These are phyloP conservation scores for Drosophila littoralis DNA, from an alignment of 1,140 invertebrate species.

Conservation along the genomic window DNA sequence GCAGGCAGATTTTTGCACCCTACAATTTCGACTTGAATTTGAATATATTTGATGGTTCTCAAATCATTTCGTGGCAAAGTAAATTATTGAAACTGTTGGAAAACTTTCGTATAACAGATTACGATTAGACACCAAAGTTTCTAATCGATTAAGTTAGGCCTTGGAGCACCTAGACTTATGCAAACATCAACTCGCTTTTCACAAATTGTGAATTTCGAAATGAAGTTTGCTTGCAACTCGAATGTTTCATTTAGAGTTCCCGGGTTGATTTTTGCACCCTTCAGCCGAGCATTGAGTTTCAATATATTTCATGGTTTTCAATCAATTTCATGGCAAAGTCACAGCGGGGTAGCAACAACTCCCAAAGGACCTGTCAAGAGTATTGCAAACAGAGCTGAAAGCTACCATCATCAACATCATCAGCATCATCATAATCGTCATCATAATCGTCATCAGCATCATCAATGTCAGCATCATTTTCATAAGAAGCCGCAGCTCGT, in stretches of 20 bases:
- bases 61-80: conserved; percentile 71
- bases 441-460: not conserved
- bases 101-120: no score
- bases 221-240: conserved; percentile 1
- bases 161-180: no score
- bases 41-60: conserved; percentile 80
- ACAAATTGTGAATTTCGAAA: conserved; percentile 4
- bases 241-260: conserved; percentile 4
- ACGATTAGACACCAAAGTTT: no score
- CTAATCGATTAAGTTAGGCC: no score
- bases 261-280: not conserved
- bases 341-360: conserved; percentile 51
- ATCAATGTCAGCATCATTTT: conserved; percentile 5
- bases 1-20: not conserved
- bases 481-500: conserved; percentile 5
- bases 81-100: no score
- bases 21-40: conserved; percentile 70
- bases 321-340: conserved; percentile 73
- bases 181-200: not conserved
- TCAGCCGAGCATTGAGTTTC: conserved; percentile 72
- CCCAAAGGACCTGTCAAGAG: conserved; percentile 70
- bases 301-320: conserved; percentile 81
- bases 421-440: conserved; percentile 5
- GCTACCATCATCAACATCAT: conserved; percentile 20
- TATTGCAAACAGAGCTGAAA: conserved; percentile 58